Conservation (phyloP, 2,888 invertebrate species). For the Drosophila atroscutellata region DNA sequence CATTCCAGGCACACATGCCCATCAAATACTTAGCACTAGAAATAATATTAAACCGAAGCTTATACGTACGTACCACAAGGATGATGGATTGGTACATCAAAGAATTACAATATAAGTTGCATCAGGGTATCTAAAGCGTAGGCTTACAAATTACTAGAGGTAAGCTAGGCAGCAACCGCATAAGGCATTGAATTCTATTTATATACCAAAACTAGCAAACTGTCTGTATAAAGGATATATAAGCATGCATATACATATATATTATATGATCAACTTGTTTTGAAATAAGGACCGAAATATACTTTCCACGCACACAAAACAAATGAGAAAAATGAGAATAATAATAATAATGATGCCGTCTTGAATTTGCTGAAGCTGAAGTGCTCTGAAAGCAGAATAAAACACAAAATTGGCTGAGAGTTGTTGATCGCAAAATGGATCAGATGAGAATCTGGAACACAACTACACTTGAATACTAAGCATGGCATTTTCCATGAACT, state of each 20-base stretch:
- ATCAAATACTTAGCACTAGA: constrained; percentile 4
- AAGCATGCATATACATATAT: not conserved
- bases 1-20: not conserved
- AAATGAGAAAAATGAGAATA: not conserved
- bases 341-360: constrained; percentile 42
- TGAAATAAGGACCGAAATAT: constrained; percentile 61
- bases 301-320: not conserved
- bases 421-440: constrained; percentile 2
- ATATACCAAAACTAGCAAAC: constrained; percentile 1
- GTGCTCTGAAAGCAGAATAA: constrained; percentile 11
- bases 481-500: not conserved
- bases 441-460: constrained; percentile 6
- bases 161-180: constrained; percentile 39
- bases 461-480: not conserved
- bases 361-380: constrained; percentile 41
- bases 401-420: constrained; percentile 14
- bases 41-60: constrained; percentile 32
- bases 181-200: constrained; percentile 13
- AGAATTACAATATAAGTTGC: constrained; percentile 45
- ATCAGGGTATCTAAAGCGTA: constrained; percentile 72
- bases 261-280: constrained; percentile 49
- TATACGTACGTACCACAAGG: constrained; percentile 19
- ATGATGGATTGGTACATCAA: constrained; percentile 15
- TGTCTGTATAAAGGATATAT: constrained; percentile 6
- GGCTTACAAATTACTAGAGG: constrained; percentile 61